phyloP scores from a whole-genome alignment of 1,140 invertebrate species.

The Trinorchestia longiramus region DNA sequence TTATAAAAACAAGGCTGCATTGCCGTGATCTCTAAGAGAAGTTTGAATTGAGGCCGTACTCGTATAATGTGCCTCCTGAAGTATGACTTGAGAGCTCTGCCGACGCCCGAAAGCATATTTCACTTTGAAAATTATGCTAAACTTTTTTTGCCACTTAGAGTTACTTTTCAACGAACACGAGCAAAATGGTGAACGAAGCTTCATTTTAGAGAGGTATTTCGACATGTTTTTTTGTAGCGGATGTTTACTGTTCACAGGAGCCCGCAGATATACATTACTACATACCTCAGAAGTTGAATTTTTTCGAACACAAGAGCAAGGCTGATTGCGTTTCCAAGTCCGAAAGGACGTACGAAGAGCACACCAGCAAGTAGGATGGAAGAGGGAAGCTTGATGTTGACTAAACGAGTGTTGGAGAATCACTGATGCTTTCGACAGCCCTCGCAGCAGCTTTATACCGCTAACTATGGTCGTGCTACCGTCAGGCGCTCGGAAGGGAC shows the following conservation, averaged over 20 bases:
- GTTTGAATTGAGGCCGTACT: not conserved
- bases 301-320: conserved; percentile 22
- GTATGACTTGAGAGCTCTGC: not conserved
- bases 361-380: not conserved
- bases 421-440: conserved; percentile 47
- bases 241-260: not conserved
- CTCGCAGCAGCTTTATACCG: conserved; percentile 13
- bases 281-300: conserved; percentile 22
- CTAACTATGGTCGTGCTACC: not conserved
- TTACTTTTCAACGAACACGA: not conserved
- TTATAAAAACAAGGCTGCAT: too few species aligned
- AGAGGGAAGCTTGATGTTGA: conserved; percentile 22
- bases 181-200: not conserved
- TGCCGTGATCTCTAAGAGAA: too few species aligned
- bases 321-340: conserved; percentile 23
- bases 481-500: not conserved
- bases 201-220: not conserved
- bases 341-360: conserved; percentile 10
- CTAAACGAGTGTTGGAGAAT: conserved; percentile 26
- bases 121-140: not conserved
- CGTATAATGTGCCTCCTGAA: not conserved
- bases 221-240: not conserved
- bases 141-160: not conserved
- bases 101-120: not conserved
- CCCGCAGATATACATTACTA: not conserved